A percentile compares a stretch with the other conserved stretches of the same genome.
Conservation (phyloP, 2,797 vertebrate genomes). For the Acrossocheilus fasciatus region DNA sequence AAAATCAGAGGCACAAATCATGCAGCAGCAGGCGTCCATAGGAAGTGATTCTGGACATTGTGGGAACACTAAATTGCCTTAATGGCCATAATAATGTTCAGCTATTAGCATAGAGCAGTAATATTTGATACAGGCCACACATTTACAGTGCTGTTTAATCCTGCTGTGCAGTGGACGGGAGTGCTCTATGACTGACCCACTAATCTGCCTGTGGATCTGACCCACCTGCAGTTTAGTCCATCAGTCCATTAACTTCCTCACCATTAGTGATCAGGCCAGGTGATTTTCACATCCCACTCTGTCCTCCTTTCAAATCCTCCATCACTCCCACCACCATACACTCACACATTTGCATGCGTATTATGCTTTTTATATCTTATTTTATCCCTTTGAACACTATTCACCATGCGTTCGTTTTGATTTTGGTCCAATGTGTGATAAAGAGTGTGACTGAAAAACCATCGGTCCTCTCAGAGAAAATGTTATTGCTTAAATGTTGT, state of each 20-base stretch:
- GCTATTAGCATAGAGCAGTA: conserved; percentile 53
- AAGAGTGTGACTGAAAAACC: background rate
- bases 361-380: conserved; percentile 2
- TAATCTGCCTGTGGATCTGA: conserved; percentile 31
- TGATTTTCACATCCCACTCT: conserved; percentile 15
- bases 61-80: conserved; percentile 49
- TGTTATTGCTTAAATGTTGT: background rate
- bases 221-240: conserved; percentile 39
- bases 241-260: conserved; percentile 42
- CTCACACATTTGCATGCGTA: background rate
- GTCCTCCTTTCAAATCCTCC: conserved; percentile 3
- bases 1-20: conserved; percentile 1
- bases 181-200: conserved; percentile 15
- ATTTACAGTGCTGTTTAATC: conserved; percentile 49
- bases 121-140: conserved; percentile 54
- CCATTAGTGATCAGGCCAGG: conserved; percentile 8
- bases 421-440: background rate
- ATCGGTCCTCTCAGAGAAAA: background rate
- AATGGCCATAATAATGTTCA: conserved; percentile 46
- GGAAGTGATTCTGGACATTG: conserved; percentile 15
- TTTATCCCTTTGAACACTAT: conserved; percentile 1
- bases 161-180: conserved; percentile 1
- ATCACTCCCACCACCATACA: conserved; percentile 19
- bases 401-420: background rate
- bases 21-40: background rate